Conservation (phyloP, 2,888 invertebrate genomes). For the Drosophila demipolita region DNA sequence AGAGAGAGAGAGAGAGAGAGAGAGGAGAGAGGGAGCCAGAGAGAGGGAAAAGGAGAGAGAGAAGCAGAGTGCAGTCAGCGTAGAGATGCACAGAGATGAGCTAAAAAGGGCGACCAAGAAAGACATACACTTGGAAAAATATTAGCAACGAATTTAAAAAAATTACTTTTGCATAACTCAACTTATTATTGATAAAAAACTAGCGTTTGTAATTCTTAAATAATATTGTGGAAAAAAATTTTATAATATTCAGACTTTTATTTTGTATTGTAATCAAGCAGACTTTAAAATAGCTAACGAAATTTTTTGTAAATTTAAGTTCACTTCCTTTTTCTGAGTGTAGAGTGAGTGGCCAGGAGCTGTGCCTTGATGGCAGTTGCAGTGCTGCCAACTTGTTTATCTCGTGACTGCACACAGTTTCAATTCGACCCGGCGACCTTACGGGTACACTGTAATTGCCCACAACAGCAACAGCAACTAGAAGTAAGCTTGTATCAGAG, state of each 20-base stretch:
- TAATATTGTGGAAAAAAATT: too few relatives aligned
- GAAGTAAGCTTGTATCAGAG: conserved; percentile 34
- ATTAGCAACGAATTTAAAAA: rapidly evolving
- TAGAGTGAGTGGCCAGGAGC: conserved; percentile 1
- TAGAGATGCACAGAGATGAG: not conserved
- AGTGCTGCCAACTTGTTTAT: conserved; percentile 77
- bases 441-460: conserved; percentile 55
- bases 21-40: not conserved
- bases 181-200: too few relatives aligned
- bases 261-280: too few relatives aligned
- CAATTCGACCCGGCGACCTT: conserved; percentile 64
- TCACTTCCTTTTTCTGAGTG: not conserved
- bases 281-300: too few relatives aligned
- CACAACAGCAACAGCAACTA: conserved; percentile 46
- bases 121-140: not conserved
- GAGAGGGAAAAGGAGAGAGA: not conserved
- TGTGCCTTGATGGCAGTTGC: conserved; percentile 62
- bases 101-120: not conserved
- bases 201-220: too few relatives aligned
- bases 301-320: not conserved
- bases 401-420: conserved; percentile 68
- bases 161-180: not conserved
- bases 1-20: not conserved
- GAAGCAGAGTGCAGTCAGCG: conserved; percentile 8
- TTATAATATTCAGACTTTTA: too few relatives aligned